These are phyloP conservation scores for Coelopa frigida DNA, from an alignment of 1,140 invertebrate genomes.

Conservation along the genomic window DNA sequence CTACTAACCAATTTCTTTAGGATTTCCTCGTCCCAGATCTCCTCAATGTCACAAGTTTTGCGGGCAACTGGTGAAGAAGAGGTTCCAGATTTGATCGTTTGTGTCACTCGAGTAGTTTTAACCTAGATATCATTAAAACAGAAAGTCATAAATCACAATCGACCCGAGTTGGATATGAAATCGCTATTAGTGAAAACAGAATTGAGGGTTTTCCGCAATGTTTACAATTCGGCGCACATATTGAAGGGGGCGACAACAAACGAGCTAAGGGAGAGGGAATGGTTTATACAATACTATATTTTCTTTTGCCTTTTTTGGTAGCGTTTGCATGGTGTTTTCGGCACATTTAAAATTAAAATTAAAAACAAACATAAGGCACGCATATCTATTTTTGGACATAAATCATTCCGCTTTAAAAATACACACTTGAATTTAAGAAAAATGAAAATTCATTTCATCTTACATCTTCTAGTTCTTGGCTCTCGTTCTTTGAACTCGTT, in stretches of 20 bases:
- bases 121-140: constrained; percentile 44
- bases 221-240: no score
- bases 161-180: not conserved
- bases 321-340: constrained; percentile 1
- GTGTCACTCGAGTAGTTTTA: constrained; percentile 45
- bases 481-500: no score
- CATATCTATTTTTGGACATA: constrained; percentile 38
- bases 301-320: constrained; percentile 15
- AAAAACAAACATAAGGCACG: constrained; percentile 19
- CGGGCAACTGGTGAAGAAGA: constrained; percentile 45
- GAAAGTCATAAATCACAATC: not conserved
- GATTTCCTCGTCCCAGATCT: constrained; percentile 66
- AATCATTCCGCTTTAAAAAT: constrained; percentile 23
- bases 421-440: not conserved
- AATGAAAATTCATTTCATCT: not conserved
- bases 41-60: constrained; percentile 55
- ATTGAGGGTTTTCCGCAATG: no score
- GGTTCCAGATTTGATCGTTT: constrained; percentile 34
- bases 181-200: not conserved
- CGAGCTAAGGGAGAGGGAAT: no score
- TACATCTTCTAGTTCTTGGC: no score
- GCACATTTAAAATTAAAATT: constrained; percentile 5
- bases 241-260: no score
- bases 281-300: no score
- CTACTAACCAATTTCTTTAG: constrained; percentile 61